These are phyloP conservation scores for Oryzias dopingdopingensis DNA, from an alignment of 2,797 vertebrate species.

Conservation along the genomic window DNA sequence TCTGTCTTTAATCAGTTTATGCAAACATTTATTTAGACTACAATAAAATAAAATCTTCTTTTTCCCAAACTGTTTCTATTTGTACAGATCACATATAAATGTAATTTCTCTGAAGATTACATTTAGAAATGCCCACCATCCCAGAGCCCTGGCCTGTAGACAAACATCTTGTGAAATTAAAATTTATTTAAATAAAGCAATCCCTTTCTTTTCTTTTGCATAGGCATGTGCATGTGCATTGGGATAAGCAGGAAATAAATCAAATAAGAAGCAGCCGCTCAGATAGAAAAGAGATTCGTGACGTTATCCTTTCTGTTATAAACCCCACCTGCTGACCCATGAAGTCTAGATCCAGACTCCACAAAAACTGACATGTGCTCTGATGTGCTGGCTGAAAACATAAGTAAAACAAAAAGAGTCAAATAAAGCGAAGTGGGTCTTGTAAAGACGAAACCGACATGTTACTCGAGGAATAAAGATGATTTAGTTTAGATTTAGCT, in stretches of 20 bases:
- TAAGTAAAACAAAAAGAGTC: background rate
- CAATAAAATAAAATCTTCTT: no score
- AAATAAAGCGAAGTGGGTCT: background rate
- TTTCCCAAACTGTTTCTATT: no score
- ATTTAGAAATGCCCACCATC: slow-evolving; percentile 3
- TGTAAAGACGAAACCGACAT: background rate
- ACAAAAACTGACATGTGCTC: slow-evolving; percentile 35
- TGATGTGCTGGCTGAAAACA: slow-evolving; percentile 52
- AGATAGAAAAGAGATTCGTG: slow-evolving; percentile 1
- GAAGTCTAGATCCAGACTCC: slow-evolving; percentile 42
- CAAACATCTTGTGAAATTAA: slow-evolving; percentile 5
- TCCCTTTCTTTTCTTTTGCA: slow-evolving; percentile 9
- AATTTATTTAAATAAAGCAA: background rate
- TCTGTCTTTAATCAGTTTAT: no score
- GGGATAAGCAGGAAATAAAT: slow-evolving; percentile 6
- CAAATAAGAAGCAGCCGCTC: slow-evolving; percentile 1
- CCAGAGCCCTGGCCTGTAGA: background rate
- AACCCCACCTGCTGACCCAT: slow-evolving; percentile 59
- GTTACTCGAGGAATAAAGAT: no score
- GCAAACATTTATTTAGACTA: no score
- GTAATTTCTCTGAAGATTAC: background rate
- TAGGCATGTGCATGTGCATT: background rate
- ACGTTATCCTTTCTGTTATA: slow-evolving; percentile 2
- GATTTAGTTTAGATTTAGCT: no score
- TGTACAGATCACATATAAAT: no score